phyloP scores from a whole-genome alignment of 1,140 invertebrate genomes.

The Lasioglossum albipes region DNA sequence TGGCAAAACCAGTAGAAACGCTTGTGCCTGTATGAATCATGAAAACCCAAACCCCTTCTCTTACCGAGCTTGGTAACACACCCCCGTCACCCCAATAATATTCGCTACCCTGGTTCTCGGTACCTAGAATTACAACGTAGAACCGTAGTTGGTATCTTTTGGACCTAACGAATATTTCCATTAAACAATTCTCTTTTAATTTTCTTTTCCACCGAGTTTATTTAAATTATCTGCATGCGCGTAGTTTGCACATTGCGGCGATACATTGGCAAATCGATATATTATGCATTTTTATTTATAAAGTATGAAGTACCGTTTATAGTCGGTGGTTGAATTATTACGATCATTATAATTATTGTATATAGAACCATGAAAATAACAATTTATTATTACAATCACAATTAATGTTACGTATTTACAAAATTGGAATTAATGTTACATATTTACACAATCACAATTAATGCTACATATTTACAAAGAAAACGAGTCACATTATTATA shows the following conservation, averaged over 20 bases:
- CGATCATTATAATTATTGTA: no score
- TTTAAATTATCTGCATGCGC: conserved; percentile 2
- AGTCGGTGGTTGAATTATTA: no score
- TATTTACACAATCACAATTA: no score
- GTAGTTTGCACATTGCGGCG: not conserved
- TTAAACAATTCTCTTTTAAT: not conserved
- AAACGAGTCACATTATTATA: no score
- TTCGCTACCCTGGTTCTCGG: conserved; percentile 4
- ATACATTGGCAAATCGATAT: not conserved
- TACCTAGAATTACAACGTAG: conserved; percentile 24
- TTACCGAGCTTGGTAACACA: conserved; percentile 35
- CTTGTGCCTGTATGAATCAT: conserved; percentile 31
- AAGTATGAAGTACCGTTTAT: no score
- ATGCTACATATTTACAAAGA: no score
- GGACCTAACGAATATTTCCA: conserved; percentile 6
- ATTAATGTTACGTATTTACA: no score
- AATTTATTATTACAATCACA: no score
- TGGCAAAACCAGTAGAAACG: conserved; percentile 36
- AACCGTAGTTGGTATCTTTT: not conserved
- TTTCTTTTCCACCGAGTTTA: not conserved
- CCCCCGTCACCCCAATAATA: conserved; percentile 6
- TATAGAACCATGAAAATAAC: no score
- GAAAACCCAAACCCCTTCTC: not conserved
- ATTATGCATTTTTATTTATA: no score
- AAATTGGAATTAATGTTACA: no score